A percentile compares a stretch with the other conserved stretches of the same genome.
These are phyloP conservation scores for Ceratoteleas bidentatus DNA, from an alignment of 1,140 invertebrate genomes.

Conservation along the genomic window DNA sequence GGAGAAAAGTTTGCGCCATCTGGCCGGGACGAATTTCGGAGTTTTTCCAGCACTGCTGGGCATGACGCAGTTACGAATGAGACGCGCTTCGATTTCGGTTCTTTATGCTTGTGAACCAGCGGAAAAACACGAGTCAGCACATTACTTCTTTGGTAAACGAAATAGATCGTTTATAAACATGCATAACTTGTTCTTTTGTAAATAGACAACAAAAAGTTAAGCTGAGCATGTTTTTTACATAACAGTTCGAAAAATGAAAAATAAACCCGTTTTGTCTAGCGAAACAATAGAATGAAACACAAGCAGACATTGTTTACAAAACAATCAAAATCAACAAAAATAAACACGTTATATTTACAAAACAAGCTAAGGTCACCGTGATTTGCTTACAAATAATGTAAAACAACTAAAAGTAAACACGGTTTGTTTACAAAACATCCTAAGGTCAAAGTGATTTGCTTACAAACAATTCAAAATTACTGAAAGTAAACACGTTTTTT, in stretches of 20 bases:
- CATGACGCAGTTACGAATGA: slow-evolving; percentile 43
- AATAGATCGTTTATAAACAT: no score
- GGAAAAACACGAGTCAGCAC: not conserved
- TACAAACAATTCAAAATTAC: not conserved
- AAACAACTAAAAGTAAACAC: not conserved
- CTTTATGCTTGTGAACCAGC: not conserved
- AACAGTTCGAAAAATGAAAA: no score
- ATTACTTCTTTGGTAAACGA: no score
- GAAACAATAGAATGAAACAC: no score
- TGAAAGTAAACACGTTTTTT: not conserved
- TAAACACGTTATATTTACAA: no score
- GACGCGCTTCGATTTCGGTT: not conserved
- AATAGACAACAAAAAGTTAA: no score
- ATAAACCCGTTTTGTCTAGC: no score
- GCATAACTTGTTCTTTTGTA: no score
- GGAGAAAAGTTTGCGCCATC: slow-evolving; percentile 38
- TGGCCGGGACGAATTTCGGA: slow-evolving; percentile 41
- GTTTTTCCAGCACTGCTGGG: slow-evolving; percentile 29
- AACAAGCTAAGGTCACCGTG: not conserved
- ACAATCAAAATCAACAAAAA: not conserved
- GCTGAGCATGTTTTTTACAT: no score
- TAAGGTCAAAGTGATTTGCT: not conserved
- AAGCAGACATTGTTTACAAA: not conserved
- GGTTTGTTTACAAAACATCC: not conserved
- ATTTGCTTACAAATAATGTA: slow-evolving; percentile 5